These are phyloP conservation scores for Geococcyx californianus DNA, from an alignment of 2,113 vertebrate species.

Conservation along the genomic window DNA sequence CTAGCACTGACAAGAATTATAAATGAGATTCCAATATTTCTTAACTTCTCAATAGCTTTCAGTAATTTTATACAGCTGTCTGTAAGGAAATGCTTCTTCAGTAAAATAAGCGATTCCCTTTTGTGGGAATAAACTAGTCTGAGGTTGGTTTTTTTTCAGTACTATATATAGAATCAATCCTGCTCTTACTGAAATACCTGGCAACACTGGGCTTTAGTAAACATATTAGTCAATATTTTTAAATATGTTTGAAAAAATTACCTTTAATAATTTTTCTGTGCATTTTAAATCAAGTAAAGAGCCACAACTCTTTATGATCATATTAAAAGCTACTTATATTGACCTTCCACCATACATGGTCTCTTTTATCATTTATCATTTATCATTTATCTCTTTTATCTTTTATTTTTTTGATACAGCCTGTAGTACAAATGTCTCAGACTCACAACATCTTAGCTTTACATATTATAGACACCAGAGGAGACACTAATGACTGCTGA, in stretches of 20 bases:
- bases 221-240: not conserved
- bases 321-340: not conserved
- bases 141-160: not conserved
- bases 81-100: not conserved
- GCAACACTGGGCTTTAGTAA: not conserved
- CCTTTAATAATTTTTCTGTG: not conserved
- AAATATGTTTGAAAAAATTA: not conserved
- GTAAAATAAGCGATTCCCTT: not conserved
- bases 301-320: not conserved
- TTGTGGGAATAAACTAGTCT: conserved; percentile 26
- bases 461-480: not conserved
- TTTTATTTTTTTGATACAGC: too few species aligned
- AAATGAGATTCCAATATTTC: not conserved
- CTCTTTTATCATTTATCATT: too few species aligned
- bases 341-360: not conserved
- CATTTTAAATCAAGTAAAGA: not conserved
- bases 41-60: not conserved
- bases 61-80: not conserved
- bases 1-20: not conserved
- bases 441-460: not conserved
- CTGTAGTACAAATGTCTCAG: not conserved
- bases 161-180: conserved; percentile 30
- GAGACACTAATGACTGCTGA: not conserved
- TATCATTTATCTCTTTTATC: too few species aligned
- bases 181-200: not conserved